Base-by-base conservation (phyloP, 2,113 vertebrate genomes). In the Oncorhynchus keta region DNA sequence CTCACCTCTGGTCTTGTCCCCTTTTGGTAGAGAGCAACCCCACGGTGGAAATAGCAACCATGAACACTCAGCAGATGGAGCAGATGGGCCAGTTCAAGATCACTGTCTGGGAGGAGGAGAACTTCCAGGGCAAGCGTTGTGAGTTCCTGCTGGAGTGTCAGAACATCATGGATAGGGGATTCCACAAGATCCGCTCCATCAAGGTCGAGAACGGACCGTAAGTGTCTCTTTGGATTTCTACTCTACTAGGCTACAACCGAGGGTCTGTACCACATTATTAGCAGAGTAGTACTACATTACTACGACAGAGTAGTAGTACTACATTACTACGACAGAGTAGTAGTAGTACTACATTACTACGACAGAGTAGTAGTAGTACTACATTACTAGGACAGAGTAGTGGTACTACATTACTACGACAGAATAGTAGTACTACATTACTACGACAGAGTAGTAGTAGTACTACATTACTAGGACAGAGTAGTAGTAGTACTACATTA, bases 191-290 rank as follows among this genome's bases (percentile, higher is more conserved):
- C 88, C 96, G 96, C 92, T 99, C 97, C 64, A 93, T 99, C 89
- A 98, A 98, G 90, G 97, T 97, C 84, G 97, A 99, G 88, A 95
- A 91, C 3, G 96, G 96, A 86, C 94, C 95, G 96, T 99, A 95
- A 98, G 97, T 94, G 16, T 70, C 20, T 55, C 32, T 28, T 64
- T 13, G 62, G 22, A 55, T n/a, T 51, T 48, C 24, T 48, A 35
- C 13, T 32, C 26, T 67, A 18, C 30, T 68, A 20, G 14, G 14
- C 51, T 55, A 18, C 51, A 62, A 1, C 59, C 13, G 59, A 62
- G 18, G 59, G 24, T 16, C 51, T 24, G n/a, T 24, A 5, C 6
- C 22, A 62, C 59, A 62, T 62, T 16, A 22, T 55, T 62, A 62
- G 59, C 13, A 24, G n/a, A 62, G n/a, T 18, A 62, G n/a, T 62